Evolutionary conservation across 2,797 vertebrate genomes (phyloP).

Genomic region (Neosilurus hyrtlii): DNA sequence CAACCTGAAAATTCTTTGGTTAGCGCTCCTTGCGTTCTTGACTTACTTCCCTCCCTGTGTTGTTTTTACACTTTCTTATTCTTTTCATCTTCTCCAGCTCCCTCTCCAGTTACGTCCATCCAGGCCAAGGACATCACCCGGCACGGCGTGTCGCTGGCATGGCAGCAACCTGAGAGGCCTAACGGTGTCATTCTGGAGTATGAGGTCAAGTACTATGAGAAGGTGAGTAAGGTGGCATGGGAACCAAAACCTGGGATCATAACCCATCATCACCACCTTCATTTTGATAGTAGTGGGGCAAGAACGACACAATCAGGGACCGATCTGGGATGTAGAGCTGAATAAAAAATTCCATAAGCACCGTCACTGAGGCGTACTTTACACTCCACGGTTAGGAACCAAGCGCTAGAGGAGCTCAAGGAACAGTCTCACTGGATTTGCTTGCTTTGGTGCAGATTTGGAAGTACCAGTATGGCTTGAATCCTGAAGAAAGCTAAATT

Average conservation of each 20-base stretch:
- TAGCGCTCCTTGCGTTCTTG: background rate
- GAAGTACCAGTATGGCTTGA: constrained; percentile 39
- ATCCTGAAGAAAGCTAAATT: constrained; percentile 42
- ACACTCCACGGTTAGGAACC: constrained; percentile 38
- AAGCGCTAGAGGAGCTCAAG: constrained; percentile 38
- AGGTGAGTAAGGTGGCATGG: constrained; percentile 76
- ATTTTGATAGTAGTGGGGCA: background rate
- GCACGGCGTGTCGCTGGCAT: constrained; percentile 89
- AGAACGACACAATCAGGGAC: background rate
- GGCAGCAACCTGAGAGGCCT: constrained; percentile 93
- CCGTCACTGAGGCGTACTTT: constrained; percentile 4
- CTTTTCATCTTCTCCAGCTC: constrained; percentile 73
- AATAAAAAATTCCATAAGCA: background rate
- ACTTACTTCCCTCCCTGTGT: background rate
- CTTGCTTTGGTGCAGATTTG: constrained; percentile 41
- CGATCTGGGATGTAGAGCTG: constrained; percentile 7
- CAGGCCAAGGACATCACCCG: constrained; percentile 93
- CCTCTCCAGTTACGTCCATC: constrained; percentile 88
- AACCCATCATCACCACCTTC: background rate
- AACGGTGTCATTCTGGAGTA: constrained; percentile 98
- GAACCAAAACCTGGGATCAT: constrained; percentile 17
- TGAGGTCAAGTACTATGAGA: constrained; percentile 98
- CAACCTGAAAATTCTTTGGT: background rate
- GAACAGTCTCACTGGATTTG: constrained; percentile 25
- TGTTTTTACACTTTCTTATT: background rate